Evolutionary conservation across 2,113 vertebrate genomes (phyloP).

Genomic region (Charina bottae): DNA sequence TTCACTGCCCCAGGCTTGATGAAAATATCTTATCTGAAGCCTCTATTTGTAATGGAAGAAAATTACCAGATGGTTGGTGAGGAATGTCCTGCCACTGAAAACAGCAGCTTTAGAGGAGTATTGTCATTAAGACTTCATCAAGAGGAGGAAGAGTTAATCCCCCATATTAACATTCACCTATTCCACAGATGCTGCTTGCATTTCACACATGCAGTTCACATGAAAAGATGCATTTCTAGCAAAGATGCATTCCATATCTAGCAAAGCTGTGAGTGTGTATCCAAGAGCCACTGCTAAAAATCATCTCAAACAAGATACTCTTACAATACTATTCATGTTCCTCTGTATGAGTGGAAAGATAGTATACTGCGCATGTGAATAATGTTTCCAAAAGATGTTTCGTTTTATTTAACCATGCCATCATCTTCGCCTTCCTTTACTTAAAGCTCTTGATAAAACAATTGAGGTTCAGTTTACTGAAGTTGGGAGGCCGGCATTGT

Average conservation of each 20-base stretch:
- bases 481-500: background rate
- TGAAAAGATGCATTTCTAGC: background rate
- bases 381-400: background rate
- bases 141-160: background rate
- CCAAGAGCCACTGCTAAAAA: background rate
- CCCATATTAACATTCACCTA: background rate
- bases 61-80: background rate
- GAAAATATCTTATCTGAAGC: background rate
- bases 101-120: background rate
- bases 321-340: background rate
- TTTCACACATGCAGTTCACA: background rate
- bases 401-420: background rate
- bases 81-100: background rate
- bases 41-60: background rate
- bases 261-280: background rate
- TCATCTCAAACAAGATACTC: background rate
- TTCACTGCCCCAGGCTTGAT: background rate
- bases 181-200: background rate
- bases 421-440: background rate
- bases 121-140: background rate
- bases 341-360: background rate
- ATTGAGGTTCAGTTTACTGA: background rate
- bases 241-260: background rate
- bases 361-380: background rate
- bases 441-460: slow-evolving; percentile 6